Evolutionary conservation across 2,888 invertebrate genomes (phyloP).

Genomic region (Hydriomena furcata): DNA sequence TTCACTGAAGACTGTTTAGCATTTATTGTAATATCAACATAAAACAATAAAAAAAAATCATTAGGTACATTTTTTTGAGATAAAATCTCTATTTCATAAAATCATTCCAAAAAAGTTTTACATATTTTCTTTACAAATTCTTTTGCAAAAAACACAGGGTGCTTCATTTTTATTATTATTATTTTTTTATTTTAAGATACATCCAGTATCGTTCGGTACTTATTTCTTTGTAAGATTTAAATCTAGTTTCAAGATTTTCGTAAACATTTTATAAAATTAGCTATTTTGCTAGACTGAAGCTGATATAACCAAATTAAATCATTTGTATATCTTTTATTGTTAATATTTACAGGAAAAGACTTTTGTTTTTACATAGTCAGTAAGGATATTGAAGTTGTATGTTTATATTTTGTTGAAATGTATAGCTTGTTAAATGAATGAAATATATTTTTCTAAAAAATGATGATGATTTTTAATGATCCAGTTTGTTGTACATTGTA

Average conservation of each 20-base stretch:
- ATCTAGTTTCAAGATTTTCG: not conserved
- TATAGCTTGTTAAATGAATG: slow-evolving; percentile 13
- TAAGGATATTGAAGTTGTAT: slow-evolving; percentile 7
- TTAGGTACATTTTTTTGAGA: too few species aligned
- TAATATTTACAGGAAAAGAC: not conserved
- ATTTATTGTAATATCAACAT: slow-evolving; percentile 5
- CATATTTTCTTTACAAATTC: too few species aligned
- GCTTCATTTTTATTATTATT: too few species aligned
- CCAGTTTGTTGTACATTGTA: not conserved
- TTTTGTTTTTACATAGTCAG: not conserved
- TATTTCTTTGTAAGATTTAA: slow-evolving; percentile 17
- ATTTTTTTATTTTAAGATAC: too few species aligned
- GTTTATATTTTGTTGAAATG: not conserved
- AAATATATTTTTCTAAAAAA: slow-evolving; percentile 19
- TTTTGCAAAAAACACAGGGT: too few species aligned
- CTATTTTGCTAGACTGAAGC: too few species aligned
- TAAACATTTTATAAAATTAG: too few species aligned
- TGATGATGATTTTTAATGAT: too few species aligned
- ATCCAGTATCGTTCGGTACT: slow-evolving; percentile 19
- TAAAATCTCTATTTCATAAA: not conserved
- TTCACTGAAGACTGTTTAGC: slow-evolving; percentile 8
- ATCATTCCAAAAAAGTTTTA: slow-evolving; percentile 11
- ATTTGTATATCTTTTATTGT: not conserved
- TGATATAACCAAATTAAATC: too few species aligned
- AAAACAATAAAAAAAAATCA: too few species aligned